Base-by-base conservation (phyloP, 2,797 vertebrate species). In the Enteromius unitaeniatus region DNA sequence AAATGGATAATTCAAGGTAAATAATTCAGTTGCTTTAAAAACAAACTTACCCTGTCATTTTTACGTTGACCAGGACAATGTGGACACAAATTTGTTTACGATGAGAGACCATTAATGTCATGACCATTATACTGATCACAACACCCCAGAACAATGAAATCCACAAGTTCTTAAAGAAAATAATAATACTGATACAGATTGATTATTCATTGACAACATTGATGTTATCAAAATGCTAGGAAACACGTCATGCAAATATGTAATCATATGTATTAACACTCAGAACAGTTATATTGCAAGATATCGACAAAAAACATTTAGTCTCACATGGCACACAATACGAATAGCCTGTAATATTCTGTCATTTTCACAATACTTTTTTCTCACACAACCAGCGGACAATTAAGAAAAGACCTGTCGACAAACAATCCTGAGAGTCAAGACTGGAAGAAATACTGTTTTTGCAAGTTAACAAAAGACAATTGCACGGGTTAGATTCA, bases 341-440 rank as follows among this genome's bases (percentile, higher is more conserved):
- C 14, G 37, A 77, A 68, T 76, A 82, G 31, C 60, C n/a, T 40
- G 49, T 69, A 58, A 69, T 83, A 83, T 42, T 69, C 26, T 31
- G 42, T 28, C 31, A 28, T 60, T 67, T 31, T 69, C 53, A 78
- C 64, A 77, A 69, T 58, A 53, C 17, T 21, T 78, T 82, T 83
- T 76, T 58, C 47, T 37, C 31, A 70, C 64, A 70, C 82, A 84
- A 58, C 47, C 79, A 81, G 73, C n/a, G 31, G 26, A 75, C 62
- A 76, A 65, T 74, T 10, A 76, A 76, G 31, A 81, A 75, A 85
- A 85, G 10, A 78, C 45, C 51, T 40, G 40, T 28, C 72, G 37
- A 77, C 73, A 76, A 83, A 67, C 70, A 77, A 85, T 81, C 84
- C 78, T 85, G 84, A 85, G 84, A 69, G 79, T 68, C 49, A 85